Evolutionary conservation across 1,140 invertebrate species (phyloP), one percentile per base, ranked within the genome.

Genomic region (Leptoteleia sp.): DNA sequence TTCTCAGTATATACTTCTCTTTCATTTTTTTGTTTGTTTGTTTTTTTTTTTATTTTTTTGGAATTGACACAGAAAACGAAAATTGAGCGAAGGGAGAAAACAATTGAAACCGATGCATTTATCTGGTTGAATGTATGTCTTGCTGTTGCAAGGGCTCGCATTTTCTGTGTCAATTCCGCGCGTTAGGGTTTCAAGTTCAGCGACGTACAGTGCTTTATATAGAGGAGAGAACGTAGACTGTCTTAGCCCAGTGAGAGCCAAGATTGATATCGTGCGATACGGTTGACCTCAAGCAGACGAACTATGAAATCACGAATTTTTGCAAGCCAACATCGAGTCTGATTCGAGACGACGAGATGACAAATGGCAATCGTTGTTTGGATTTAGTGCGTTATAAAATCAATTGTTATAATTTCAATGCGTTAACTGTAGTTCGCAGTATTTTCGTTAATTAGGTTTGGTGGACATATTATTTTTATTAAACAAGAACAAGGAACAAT

Each of bases 221-320:
- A 83, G 81, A 86, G 76, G 81, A 88, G 87, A 88, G 87, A 88
- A 85, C 71, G 81, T 84, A 88, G 87, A 89, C 86, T 88, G 85
- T 84, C 68, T 81, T 85, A 83, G 76, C 76, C 81, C 83, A 83
- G 71, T 85, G 86, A 88, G 82, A 85, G 81, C 70, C 81, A 87
- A 85, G 87, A 86, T 83, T 84, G 80, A 86, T 82, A 70, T 83
- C 62, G 70, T 61, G 80, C 62, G 50, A 75, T 50, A 83, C 52
- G 50, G 54, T 76, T 73, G 67, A 81, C 65, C 59, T 57, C 61
- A 50, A 67, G 35, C 19, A 61, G 17, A 38, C 8, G 61, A 33
- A 50, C 9, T 19, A 17, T 22, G 31, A 47, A 68, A 31, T 37
- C 37, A 75, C 40, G 19, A 54, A 43, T 52, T 71, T 71, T 42